Evolutionary conservation across 2,888 invertebrate species (phyloP), one percentile per base, ranked within the genome.

Genomic region (Plebejus anna): DNA sequence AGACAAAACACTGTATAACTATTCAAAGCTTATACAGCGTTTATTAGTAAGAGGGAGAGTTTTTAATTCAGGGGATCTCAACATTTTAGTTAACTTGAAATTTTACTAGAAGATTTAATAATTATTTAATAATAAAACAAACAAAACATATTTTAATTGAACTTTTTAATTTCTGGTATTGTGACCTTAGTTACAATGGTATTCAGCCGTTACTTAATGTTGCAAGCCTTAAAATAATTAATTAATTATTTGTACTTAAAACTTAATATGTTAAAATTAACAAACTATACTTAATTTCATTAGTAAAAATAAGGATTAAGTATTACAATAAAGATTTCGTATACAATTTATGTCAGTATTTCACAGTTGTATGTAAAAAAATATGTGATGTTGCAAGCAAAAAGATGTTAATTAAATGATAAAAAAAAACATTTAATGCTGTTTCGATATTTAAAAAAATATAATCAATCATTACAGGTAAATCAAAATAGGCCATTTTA

Each of bases 141-240:
- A 77, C 13, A 57, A 78, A 72, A 77, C 61, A 70, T 77, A 78
- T 82, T 81, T 80, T 78, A 82, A 80, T 79, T 81, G 81, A 79
- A 80, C 83, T 84, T 83, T 82, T 83, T 82, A 83, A 81, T 86
- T 71, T 83, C 80, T 83, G 85, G 87, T 88, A 86, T 85, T 88
- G 88, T 89, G 89, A 89, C 88, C 90, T 90, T 89, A 91, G 73
- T 78, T 78, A 84, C 87, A 88, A 87, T 92, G 92, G 92, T 92
- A 91, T 91, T 36, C 89, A 90, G 90, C 89, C 88, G 82, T 88
- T 86, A 81, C 82, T 86, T 84, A 77, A 71, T 76, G 77, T 78
- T 76, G 82, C 83, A 81, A 83, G 81, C 81, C 77, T 83, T 84
- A 79, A 83, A 83, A 85, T 78, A 80, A n/a, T n/a, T n/a, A n/a